phyloP scores from a whole-genome alignment of 92 coral and sea anemone species.

The Hydrozoanthus gracilis region DNA sequence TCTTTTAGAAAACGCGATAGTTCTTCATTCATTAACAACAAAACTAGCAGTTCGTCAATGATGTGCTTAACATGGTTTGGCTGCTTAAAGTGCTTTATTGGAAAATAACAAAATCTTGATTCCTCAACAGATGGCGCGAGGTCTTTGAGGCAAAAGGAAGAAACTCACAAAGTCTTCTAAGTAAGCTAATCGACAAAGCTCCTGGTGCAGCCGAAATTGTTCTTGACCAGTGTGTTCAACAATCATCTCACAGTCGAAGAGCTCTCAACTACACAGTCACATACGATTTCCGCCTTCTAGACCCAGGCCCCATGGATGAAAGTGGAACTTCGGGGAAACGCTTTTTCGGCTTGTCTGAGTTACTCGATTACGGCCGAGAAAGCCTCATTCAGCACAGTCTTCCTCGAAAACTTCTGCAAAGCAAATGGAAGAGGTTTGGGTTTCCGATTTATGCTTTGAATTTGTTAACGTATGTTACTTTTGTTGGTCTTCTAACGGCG shows the following conservation, averaged over 20 bases:
- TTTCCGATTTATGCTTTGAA: conserved; percentile 63
- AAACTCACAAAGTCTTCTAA: conserved; percentile 64
- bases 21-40: neutral
- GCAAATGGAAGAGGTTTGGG: conserved; percentile 84
- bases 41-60: neutral
- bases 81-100: too few relatives aligned
- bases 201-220: conserved; percentile 84
- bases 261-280: conserved; percentile 55
- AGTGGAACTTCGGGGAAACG: conserved; percentile 57
- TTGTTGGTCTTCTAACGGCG: conserved; percentile 61
- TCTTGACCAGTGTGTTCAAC: conserved; percentile 82
- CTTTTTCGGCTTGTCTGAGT: conserved; percentile 69
- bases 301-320: conserved; percentile 87
- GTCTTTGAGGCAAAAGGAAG: conserved; percentile 51
- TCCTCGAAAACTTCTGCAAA: conserved; percentile 65
- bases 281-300: conserved; percentile 85
- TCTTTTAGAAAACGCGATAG: too few relatives aligned
- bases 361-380: conserved; percentile 69
- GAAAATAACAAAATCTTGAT: too few relatives aligned
- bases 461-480: conserved; percentile 60
- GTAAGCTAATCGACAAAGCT: conserved; percentile 69
- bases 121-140: conserved; percentile 70
- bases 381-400: conserved; percentile 76
- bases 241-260: conserved; percentile 69
- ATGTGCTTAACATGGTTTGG: neutral